phyloP scores from a whole-genome alignment of 1,140 invertebrate species.

The Phocides pigmalion region DNA sequence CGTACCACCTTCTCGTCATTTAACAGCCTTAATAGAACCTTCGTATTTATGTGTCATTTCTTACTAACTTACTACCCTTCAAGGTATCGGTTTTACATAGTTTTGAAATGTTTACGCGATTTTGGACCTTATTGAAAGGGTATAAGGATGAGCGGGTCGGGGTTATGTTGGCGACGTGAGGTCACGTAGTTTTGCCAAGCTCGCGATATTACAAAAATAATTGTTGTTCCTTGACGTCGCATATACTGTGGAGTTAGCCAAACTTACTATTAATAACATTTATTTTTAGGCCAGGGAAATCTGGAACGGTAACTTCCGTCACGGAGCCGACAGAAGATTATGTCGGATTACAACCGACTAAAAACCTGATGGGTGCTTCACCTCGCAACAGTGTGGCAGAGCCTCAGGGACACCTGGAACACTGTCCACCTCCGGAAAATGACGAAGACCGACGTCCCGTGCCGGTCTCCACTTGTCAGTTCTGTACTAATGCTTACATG shows the following conservation, averaged over 20 bases:
- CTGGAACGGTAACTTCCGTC: no score
- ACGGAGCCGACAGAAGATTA: no score
- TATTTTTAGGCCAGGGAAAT: no score
- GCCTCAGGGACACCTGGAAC: no score
- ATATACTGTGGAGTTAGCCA: constrained; percentile 28
- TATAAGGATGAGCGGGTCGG: constrained; percentile 6
- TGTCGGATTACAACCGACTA: no score
- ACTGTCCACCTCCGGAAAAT: no score
- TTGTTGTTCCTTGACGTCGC: constrained; percentile 30
- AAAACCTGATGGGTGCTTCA: no score
- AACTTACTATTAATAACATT: not conserved
- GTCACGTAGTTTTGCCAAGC: constrained; percentile 39
- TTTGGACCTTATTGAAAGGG: constrained; percentile 9
- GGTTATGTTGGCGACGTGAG: constrained; percentile 18
- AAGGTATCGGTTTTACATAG: constrained; percentile 30
- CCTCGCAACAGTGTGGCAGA: no score
- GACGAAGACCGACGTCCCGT: no score
- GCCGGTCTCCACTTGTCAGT: no score
- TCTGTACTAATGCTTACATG: no score
- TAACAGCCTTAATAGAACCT: constrained; percentile 43
- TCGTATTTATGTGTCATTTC: constrained; percentile 46
- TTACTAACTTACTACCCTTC: constrained; percentile 43
- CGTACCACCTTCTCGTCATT: constrained; percentile 41
- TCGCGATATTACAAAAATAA: constrained; percentile 42
- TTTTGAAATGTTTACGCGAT: not conserved